These are phyloP conservation scores for Zosterops hypoxanthus DNA, from an alignment of 2,113 vertebrate species.

Conservation along the genomic window DNA sequence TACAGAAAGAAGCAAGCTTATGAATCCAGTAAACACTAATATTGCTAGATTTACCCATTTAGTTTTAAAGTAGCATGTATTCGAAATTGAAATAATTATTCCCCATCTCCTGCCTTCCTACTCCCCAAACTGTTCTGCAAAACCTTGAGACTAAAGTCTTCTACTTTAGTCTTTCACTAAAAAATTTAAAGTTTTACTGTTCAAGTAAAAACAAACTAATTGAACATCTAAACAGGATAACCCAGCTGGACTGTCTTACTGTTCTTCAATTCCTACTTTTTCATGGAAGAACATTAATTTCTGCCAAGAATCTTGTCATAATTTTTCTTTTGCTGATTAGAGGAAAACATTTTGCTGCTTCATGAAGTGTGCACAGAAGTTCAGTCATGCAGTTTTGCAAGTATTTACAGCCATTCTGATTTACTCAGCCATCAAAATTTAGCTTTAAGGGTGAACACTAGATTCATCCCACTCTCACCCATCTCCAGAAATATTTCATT, in stretches of 20 bases:
- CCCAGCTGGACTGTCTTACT: background rate
- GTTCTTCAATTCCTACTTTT: background rate
- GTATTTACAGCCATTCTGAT: slow-evolving; percentile 28
- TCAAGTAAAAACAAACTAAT: background rate
- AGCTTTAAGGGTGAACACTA: slow-evolving; percentile 16
- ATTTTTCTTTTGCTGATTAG: slow-evolving; percentile 29
- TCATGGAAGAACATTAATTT: background rate
- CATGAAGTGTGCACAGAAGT: slow-evolving; percentile 22
- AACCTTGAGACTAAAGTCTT: background rate
- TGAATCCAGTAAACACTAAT: background rate
- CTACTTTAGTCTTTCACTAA: background rate
- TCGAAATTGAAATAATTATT: background rate
- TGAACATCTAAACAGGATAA: background rate
- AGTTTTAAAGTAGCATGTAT: background rate
- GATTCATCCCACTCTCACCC: background rate
- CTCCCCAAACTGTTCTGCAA: background rate
- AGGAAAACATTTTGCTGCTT: slow-evolving; percentile 1
- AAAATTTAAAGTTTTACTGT: background rate
- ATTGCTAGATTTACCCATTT: background rate
- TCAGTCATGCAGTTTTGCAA: slow-evolving; percentile 43
- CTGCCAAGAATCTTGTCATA: background rate
- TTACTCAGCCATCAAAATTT: slow-evolving; percentile 50
- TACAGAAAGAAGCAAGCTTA: background rate
- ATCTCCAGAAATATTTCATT: slow-evolving; percentile 31
- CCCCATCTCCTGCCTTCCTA: background rate